Evolutionary conservation across 2,888 invertebrate species (phyloP).

Genomic region (Meloe dianella): DNA sequence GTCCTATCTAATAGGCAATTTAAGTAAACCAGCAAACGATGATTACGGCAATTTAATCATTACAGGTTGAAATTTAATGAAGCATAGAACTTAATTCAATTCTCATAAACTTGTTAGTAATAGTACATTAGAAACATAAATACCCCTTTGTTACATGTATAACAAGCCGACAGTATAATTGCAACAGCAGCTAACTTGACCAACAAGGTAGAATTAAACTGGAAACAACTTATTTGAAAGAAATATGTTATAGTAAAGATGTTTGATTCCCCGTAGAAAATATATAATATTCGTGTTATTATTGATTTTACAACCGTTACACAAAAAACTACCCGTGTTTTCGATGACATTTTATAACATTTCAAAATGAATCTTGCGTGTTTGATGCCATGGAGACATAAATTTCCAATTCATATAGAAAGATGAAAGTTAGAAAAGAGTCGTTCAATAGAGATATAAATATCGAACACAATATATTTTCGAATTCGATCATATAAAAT

Average conservation of each 20-base stretch:
- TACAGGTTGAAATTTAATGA: background rate
- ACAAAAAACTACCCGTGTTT: too few relatives aligned
- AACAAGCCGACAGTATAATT: slow-evolving; percentile 9
- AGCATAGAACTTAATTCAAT: background rate
- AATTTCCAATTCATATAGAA: slow-evolving; percentile 5
- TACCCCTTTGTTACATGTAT: background rate
- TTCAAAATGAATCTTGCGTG: background rate
- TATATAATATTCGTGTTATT: too few relatives aligned
- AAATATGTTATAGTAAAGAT: background rate
- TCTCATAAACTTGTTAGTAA: background rate
- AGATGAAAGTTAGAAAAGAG: slow-evolving; percentile 24
- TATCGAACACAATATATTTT: slow-evolving; percentile 14
- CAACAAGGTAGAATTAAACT: slow-evolving; percentile 12
- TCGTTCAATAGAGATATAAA: slow-evolving; percentile 27
- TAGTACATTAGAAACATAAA: background rate
- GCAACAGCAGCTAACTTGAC: slow-evolving; percentile 1
- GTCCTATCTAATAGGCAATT: background rate
- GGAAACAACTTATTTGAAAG: background rate
- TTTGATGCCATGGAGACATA: background rate
- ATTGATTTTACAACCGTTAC: too few relatives aligned
- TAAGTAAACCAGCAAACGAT: background rate
- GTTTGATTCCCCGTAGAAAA: too few relatives aligned
- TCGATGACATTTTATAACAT: too few relatives aligned
- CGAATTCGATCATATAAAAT: slow-evolving; percentile 3
- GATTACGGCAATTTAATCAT: background rate